A percentile compares a stretch with the other conserved stretches of the same genome.
Evolutionary conservation across 2,888 invertebrate species (phyloP).

Genomic region (Drosophila trichaetosa): DNA sequence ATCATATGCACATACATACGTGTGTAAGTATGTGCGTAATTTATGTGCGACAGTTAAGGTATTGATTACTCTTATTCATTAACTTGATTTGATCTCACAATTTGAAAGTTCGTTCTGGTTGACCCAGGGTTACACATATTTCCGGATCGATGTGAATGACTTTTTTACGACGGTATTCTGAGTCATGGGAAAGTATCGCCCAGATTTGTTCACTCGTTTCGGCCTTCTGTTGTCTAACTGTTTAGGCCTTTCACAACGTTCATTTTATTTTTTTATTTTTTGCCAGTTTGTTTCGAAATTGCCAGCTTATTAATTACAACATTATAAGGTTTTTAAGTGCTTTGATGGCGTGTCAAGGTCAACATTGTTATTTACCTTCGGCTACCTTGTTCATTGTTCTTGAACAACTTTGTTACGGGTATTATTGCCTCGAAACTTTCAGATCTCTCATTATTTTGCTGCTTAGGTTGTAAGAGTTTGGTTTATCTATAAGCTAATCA

Average conservation of each 20-base stretch:
- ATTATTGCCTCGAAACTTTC: constrained; percentile 31
- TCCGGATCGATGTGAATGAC: constrained; percentile 38
- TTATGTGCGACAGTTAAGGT: not conserved
- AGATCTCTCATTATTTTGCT: constrained; percentile 2
- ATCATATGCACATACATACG: not conserved
- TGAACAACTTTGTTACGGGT: constrained; percentile 25
- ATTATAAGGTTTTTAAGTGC: constrained; percentile 49
- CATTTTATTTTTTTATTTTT: constrained; percentile 21
- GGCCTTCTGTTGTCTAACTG: constrained; percentile 43
- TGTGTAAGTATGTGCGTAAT: not conserved
- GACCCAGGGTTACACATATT: constrained; percentile 36
- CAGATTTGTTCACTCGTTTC: constrained; percentile 8
- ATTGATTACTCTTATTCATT: constrained; percentile 31
- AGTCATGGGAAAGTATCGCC: constrained; percentile 60
- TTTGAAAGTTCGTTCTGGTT: constrained; percentile 73
- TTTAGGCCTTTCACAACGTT: constrained; percentile 45
- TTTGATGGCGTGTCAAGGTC: constrained; percentile 67
- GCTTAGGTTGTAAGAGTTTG: too few relatives aligned
- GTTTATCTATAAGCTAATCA: not conserved
- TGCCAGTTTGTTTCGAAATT: constrained; percentile 27
- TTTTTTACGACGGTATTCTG: constrained; percentile 1
- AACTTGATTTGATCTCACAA: constrained; percentile 60
- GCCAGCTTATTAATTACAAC: constrained; percentile 49
- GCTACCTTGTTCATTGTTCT: constrained; percentile 53
- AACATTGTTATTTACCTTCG: constrained; percentile 32